Conservation (phyloP, 2,888 invertebrate genomes). For the Diadegma fenestrale region DNA sequence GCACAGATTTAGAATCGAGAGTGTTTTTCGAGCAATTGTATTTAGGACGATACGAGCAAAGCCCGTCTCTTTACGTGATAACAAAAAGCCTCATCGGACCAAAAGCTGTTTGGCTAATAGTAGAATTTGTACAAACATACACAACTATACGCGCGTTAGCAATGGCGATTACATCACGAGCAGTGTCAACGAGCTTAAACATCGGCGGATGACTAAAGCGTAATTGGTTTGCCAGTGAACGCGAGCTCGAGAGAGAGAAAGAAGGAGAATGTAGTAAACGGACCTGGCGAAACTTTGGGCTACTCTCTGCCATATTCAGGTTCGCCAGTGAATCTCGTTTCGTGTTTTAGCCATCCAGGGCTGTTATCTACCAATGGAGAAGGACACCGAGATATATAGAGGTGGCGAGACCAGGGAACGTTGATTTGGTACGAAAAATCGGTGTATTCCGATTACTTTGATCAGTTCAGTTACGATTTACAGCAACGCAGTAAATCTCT, state of each 20-base stretch:
- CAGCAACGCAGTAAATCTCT: constrained; percentile 24
- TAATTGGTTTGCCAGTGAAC: constrained; percentile 43
- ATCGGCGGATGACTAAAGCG: constrained; percentile 49
- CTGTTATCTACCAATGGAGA: neutral
- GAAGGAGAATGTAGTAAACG: constrained; percentile 19
- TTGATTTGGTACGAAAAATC: constrained; percentile 38
- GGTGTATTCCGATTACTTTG: constrained; percentile 43
- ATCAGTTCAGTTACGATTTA: constrained; percentile 34
- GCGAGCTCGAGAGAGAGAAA: constrained; percentile 21
- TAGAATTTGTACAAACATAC: constrained; percentile 8
- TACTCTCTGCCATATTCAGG: constrained; percentile 26
- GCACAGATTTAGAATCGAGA: neutral
- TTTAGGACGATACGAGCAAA: neutral
- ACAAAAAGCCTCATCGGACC: constrained; percentile 3
- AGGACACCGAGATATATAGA: neutral
- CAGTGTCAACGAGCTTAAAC: constrained; percentile 7
- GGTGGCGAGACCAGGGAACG: neutral
- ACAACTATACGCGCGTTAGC: neutral
- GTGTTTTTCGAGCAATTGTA: constrained; percentile 7
- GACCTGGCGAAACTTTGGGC: constrained; percentile 21
- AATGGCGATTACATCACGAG: constrained; percentile 8
- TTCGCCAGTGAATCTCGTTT: constrained; percentile 18
- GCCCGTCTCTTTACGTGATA: constrained; percentile 3
- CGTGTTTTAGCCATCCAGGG: neutral
- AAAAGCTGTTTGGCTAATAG: constrained; percentile 20